Evolutionary conservation across 2,113 vertebrate species (phyloP).

Genomic region (Brachyhypopomus gauderio): DNA sequence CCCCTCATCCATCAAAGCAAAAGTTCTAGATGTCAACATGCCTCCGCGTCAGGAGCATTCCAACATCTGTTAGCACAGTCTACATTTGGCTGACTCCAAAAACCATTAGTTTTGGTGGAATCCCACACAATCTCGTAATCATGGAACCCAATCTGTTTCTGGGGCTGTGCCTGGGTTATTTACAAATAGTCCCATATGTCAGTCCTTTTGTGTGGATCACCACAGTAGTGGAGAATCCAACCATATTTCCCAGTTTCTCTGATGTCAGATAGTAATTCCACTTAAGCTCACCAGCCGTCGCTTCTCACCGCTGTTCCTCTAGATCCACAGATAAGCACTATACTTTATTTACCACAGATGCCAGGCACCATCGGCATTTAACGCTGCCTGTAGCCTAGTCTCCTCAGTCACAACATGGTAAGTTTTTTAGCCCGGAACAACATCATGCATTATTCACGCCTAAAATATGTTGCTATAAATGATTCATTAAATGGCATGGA

Average conservation of each 20-base stretch:
- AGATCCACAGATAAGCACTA: constrained; percentile 28
- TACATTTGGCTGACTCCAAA: constrained; percentile 50
- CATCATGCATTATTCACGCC: constrained; percentile 68
- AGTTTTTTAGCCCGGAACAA: constrained; percentile 53
- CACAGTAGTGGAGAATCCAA: constrained; percentile 54
- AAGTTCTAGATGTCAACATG: constrained; percentile 36
- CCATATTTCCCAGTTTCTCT: constrained; percentile 48
- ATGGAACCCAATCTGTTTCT: constrained; percentile 58
- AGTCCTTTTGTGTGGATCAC: constrained; percentile 57
- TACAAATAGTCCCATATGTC: constrained; percentile 63
- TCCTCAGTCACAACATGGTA: constrained; percentile 46
- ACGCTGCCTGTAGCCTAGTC: constrained; percentile 48
- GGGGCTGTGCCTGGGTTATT: constrained; percentile 49
- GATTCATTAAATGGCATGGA: constrained; percentile 49
- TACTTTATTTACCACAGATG: constrained; percentile 21
- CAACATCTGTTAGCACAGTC: constrained; percentile 42
- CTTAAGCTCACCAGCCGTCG: constrained; percentile 48
- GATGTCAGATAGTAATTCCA: constrained; percentile 42
- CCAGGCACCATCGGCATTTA: constrained; percentile 31
- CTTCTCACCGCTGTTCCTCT: constrained; percentile 35
- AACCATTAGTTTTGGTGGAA: constrained; percentile 52
- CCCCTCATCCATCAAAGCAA: constrained; percentile 23
- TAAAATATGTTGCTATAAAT: constrained; percentile 60
- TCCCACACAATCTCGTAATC: constrained; percentile 54
- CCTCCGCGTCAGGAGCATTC: constrained; percentile 30